Percentiles rank a stretch among this genome's conserved stretches.
Evolutionary conservation across 2,797 vertebrate genomes (phyloP).

Genomic region (Parambassis ranga): DNA sequence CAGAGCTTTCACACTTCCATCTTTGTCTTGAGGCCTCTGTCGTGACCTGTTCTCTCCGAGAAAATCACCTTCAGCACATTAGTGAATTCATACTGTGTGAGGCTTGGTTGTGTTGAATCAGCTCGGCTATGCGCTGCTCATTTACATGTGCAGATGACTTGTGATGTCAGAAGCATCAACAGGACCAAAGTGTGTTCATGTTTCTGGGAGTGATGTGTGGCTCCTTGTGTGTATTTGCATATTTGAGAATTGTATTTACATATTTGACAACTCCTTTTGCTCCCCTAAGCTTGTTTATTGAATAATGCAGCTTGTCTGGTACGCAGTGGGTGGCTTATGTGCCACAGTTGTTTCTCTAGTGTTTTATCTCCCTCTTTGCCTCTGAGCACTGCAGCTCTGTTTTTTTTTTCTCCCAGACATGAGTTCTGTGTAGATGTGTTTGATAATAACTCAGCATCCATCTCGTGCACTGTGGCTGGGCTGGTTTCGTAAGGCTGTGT

Average conservation of each 20-base stretch:
- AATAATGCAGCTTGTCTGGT: slow-evolving; percentile 37
- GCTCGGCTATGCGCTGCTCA: background rate
- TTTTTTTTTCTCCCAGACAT: background rate
- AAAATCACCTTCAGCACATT: background rate
- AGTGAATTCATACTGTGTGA: background rate
- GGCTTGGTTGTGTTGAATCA: background rate
- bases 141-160: background rate
- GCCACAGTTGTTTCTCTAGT: background rate
- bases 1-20: background rate
- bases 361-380: slow-evolving; percentile 35
- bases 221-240: slow-evolving; percentile 5
- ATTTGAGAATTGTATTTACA: slow-evolving; percentile 20
- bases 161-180: background rate
- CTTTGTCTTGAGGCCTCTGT: slow-evolving; percentile 7
- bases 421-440: slow-evolving; percentile 30
- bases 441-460: slow-evolving; percentile 25
- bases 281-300: slow-evolving; percentile 42
- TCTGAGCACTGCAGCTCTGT: slow-evolving; percentile 2
- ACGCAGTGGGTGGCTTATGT: slow-evolving; percentile 51
- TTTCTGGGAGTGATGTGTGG: slow-evolving; percentile 4
- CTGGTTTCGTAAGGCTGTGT: slow-evolving; percentile 45
- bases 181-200: slow-evolving; percentile 3
- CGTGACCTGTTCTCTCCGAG: slow-evolving; percentile 8
- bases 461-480: background rate
- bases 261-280: background rate